A percentile compares a stretch with the other conserved stretches of the same genome.
Evolutionary conservation across 2,888 invertebrate species (phyloP).

Genomic region (Machimus atricapillus): DNA sequence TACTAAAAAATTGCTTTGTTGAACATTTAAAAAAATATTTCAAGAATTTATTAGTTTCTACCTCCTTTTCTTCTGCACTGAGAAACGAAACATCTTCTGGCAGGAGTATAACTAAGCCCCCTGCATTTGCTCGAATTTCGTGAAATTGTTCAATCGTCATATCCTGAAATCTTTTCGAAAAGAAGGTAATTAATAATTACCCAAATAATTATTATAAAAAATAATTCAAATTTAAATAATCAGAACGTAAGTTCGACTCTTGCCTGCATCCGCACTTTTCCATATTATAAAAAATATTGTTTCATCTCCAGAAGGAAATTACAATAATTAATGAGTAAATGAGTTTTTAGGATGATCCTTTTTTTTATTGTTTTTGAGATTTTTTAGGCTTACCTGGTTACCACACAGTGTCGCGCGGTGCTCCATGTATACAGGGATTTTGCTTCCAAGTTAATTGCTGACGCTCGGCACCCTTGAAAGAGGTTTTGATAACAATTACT

Average conservation of each 20-base stretch:
- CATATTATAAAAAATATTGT: too few species aligned
- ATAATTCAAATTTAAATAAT: too few species aligned
- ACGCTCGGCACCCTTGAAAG: conserved; percentile 79
- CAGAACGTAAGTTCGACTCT: too few species aligned
- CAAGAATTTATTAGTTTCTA: conserved; percentile 53
- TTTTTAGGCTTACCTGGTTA: conserved; percentile 66
- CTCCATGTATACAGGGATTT: conserved; percentile 84
- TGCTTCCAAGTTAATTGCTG: conserved; percentile 87
- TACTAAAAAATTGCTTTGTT: conserved; percentile 64
- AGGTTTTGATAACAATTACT: neutral
- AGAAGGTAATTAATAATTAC: neutral
- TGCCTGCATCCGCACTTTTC: too few species aligned
- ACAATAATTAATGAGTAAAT: too few species aligned
- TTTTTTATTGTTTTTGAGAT: neutral
- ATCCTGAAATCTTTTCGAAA: conserved; percentile 69
- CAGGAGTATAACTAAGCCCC: conserved; percentile 83
- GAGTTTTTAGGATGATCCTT: neutral
- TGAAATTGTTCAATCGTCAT: conserved; percentile 80
- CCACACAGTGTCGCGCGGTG: conserved; percentile 88
- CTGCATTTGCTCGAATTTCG: conserved; percentile 79
- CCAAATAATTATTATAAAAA: neutral
- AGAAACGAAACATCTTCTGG: conserved; percentile 75
- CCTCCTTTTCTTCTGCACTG: conserved; percentile 74
- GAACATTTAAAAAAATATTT: neutral
- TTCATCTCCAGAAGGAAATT: too few species aligned